These are phyloP conservation scores for Thereva unica DNA, from an alignment of 2,888 invertebrate genomes.

Conservation along the genomic window DNA sequence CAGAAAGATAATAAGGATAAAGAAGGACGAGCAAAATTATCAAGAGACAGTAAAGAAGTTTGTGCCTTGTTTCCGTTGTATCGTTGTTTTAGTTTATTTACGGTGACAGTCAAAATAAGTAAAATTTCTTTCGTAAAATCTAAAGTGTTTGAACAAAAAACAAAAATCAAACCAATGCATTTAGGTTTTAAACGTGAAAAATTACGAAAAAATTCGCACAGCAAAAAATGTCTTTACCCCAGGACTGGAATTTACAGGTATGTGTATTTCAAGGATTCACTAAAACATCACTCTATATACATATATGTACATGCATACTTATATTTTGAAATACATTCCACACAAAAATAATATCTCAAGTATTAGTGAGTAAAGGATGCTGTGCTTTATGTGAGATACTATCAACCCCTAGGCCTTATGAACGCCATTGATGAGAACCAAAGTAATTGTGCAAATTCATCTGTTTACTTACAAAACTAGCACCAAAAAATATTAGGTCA, in stretches of 20 bases:
- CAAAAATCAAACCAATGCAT: conserved; percentile 60
- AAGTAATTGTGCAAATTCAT: no score
- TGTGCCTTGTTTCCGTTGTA: conserved; percentile 22
- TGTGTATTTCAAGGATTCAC: not conserved
- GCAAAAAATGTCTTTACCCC: conserved; percentile 59
- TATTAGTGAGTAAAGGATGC: no score
- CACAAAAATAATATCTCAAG: no score
- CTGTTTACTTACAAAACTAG: no score
- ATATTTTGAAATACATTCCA: no score
- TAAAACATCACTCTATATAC: not conserved
- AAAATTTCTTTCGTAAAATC: conserved; percentile 23
- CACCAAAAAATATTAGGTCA: no score
- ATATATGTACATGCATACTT: not conserved
- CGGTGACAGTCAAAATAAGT: conserved; percentile 25
- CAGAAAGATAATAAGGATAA: conserved; percentile 7
- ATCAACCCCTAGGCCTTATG: no score
- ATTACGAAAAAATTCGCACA: conserved; percentile 58
- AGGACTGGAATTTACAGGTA: conserved; percentile 59
- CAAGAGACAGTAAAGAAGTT: conserved; percentile 13
- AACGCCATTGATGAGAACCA: no score
- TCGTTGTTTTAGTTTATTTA: not conserved
- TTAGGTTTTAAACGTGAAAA: conserved; percentile 60
- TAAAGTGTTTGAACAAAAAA: conserved; percentile 46
- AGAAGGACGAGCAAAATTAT: not conserved
- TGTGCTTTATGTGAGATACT: no score